Percentiles rank a stretch among this genome's conserved stretches.
These are phyloP conservation scores for Fulica atra DNA, from an alignment of 2,113 vertebrate species.

Conservation along the genomic window DNA sequence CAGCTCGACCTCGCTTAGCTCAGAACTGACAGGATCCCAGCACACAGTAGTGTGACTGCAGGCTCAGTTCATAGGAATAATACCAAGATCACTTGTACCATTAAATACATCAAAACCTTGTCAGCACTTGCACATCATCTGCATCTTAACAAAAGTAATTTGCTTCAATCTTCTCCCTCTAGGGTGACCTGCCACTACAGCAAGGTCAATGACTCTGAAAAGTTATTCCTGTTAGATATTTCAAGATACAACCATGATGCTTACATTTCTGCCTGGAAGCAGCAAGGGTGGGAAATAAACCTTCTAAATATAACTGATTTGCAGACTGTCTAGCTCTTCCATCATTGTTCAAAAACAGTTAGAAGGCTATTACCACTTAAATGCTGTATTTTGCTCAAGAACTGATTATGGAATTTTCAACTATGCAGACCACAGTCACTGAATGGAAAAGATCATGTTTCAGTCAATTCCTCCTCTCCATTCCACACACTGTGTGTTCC, in stretches of 20 bases:
- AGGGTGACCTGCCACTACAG: slow-evolving; percentile 43
- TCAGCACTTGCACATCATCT: slow-evolving; percentile 58
- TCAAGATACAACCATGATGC: slow-evolving; percentile 20
- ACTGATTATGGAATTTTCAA: not conserved
- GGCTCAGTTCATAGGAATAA: slow-evolving; percentile 11
- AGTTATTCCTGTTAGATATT: slow-evolving; percentile 46
- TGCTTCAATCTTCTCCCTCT: slow-evolving; percentile 52
- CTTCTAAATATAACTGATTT: slow-evolving; percentile 14
- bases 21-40: not conserved
- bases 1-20: not conserved
- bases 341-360: not conserved
- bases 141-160: slow-evolving; percentile 59
- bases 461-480: not conserved
- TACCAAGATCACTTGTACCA: slow-evolving; percentile 54
- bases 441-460: not conserved
- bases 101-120: slow-evolving; percentile 62
- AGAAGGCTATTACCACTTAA: not conserved
- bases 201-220: slow-evolving; percentile 51
- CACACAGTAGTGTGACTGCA: not conserved
- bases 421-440: not conserved
- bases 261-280: slow-evolving; percentile 49
- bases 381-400: not conserved
- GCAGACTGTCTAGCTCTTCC: not conserved
- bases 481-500: not conserved
- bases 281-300: not conserved